Conservation (phyloP, 2,113 vertebrate species). For the Regulus satrapa region DNA sequence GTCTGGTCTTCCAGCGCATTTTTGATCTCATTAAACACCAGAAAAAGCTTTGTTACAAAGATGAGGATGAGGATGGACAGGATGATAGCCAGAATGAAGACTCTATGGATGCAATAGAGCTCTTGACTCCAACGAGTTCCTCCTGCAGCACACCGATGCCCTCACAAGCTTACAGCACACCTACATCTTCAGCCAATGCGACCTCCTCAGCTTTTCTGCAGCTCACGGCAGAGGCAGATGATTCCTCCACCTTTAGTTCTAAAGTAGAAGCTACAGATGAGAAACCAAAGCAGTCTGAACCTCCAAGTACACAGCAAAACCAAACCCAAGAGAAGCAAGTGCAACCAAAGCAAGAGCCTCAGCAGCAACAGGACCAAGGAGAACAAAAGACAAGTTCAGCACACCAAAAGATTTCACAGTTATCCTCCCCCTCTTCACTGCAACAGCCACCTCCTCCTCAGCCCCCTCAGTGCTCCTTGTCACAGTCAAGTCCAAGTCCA, state of each 20-base stretch:
- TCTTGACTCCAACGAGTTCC: constrained; percentile 93
- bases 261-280: constrained; percentile 85
- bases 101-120: constrained; percentile 91
- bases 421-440: constrained; percentile 82
- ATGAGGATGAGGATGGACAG: constrained; percentile 96
- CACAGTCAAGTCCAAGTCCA: constrained; percentile 86
- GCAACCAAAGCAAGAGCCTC: constrained; percentile 90
- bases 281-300: constrained; percentile 92
- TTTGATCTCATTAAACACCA: constrained; percentile 99
- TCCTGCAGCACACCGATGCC: constrained; percentile 97
- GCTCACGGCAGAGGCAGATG: constrained; percentile 80
- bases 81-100: constrained; percentile 98
- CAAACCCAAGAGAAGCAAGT: constrained; percentile 85
- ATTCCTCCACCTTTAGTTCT: constrained; percentile 78
- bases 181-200: constrained; percentile 81
- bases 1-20: constrained; percentile 95
- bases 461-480: constrained; percentile 79
- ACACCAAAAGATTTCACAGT: constrained; percentile 80
- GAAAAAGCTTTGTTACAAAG: constrained; percentile 99
- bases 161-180: constrained; percentile 85
- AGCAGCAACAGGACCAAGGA: constrained; percentile 78
- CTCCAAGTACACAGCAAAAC: constrained; percentile 80
- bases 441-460: constrained; percentile 82
- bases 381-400: constrained; percentile 82
- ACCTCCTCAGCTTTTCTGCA: constrained; percentile 75